phyloP scores from a whole-genome alignment of 30 jellyfish, hydroid and myxozoan species.

The Chrysaora quinquecirrha region DNA sequence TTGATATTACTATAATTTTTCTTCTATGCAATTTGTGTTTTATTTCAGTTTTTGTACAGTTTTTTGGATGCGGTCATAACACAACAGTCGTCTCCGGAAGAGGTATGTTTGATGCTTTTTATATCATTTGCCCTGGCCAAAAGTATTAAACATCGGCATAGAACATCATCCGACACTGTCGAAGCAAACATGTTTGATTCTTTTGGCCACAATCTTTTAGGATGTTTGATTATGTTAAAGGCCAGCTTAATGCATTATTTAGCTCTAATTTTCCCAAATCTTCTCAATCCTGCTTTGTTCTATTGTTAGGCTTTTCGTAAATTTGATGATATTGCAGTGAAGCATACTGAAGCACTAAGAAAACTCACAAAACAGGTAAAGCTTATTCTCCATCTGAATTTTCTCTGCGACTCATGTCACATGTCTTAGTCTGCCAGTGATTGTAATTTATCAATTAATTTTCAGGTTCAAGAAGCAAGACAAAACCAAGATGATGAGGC shows the following conservation, averaged over 20 bases:
- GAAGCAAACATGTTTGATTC: no score
- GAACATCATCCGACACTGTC: no score
- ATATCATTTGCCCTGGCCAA: no score
- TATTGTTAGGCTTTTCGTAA: constrained; percentile 97
- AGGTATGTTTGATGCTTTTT: no score
- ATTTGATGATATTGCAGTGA: constrained; percentile 95
- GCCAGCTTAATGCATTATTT: no score
- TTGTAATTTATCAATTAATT: background rate
- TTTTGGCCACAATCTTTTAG: no score
- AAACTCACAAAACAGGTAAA: constrained; percentile 93
- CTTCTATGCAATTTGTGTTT: background rate
- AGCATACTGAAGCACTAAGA: constrained; percentile 87
- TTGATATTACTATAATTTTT: no score
- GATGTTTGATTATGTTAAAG: no score
- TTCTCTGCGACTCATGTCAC: background rate
- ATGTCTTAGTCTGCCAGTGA: background rate
- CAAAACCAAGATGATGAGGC: constrained; percentile 93
- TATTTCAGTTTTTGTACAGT: constrained; percentile 74
- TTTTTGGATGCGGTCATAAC: constrained; percentile 94
- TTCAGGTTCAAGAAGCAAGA: constrained; percentile 91
- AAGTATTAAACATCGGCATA: no score
- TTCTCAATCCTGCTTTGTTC: no score
- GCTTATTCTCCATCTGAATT: no score
- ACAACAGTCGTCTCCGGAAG: constrained; percentile 96
- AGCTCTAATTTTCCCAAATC: no score